Base-by-base conservation (phyloP, 2,888 invertebrate genomes). In the Lycia hirtaria region DNA sequence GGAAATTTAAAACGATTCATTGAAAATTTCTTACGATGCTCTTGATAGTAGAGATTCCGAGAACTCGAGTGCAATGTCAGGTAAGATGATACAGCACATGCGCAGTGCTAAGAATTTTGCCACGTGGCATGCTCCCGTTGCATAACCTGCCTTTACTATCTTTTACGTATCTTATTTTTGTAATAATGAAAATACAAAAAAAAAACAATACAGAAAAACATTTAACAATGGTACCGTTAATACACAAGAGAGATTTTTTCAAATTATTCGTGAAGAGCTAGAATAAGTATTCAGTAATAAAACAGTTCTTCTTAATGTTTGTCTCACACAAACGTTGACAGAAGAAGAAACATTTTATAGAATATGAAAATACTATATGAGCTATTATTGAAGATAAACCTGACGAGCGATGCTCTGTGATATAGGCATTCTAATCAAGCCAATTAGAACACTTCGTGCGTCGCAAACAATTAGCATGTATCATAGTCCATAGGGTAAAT, bases 81-180 rank as follows among this genome's bases (percentile, higher is more conserved):
- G 75, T 72, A 74, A 73, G 60, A 69, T 55, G 68, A 58, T 47
- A 45, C 26, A 59, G 62, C 78, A 69, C 90, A 88, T 90, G 90
- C 90, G 90, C 90, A 82, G 44, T 71, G 59, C 28, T 30, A 33
- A 38, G 53, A 53, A 61, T 68, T 62, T 49, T 59, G 83, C 87
- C 91, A 91, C 90, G 90, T 90, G 91, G 88, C 81, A 68, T 4
- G 59, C 68, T 63, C 81, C 82, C 85, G 79, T 91, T 90, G 88
- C 87, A 90, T 91, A 91, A 90, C 87, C 85, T 87, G 75, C 48
- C 14, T 41, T 37, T 12, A 22, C 20, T 38, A 9, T 22, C 20
- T 12, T 70, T 57, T n/a, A n/a, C n/a, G n/a, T n/a, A n/a, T n/a
- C n/a, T n/a, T n/a, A n/a, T n/a, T n/a, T n/a, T n/a, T n/a, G n/a